A percentile compares a stretch with the other conserved stretches of the same genome.
Evolutionary conservation across 1,140 invertebrate genomes (phyloP).

Genomic region (Calosoma granatense): DNA sequence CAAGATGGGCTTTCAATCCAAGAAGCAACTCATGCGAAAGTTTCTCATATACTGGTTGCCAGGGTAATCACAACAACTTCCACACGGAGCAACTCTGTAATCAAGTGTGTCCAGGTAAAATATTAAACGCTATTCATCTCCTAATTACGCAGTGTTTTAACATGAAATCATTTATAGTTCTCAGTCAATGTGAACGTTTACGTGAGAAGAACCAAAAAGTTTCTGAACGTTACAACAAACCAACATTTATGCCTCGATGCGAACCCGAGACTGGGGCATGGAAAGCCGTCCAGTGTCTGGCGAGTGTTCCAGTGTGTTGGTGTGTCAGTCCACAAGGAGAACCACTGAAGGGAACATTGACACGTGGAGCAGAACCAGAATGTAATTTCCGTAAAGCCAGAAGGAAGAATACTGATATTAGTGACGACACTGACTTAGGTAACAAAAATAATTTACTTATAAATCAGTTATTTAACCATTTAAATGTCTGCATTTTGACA

Average conservation of each 20-base stretch:
- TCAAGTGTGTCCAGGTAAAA: constrained; percentile 60
- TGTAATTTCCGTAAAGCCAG: constrained; percentile 69
- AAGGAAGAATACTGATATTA: constrained; percentile 28
- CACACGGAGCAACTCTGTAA: constrained; percentile 72
- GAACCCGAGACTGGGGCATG: constrained; percentile 60
- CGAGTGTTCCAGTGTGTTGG: constrained; percentile 73
- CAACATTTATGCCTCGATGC: constrained; percentile 63
- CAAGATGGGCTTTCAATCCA: constrained; percentile 69
- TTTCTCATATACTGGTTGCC: constrained; percentile 59
- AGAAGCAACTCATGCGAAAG: constrained; percentile 63
- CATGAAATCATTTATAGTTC: constrained; percentile 35
- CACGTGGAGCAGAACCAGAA: constrained; percentile 54
- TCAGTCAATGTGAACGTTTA: constrained; percentile 69
- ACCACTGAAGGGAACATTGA: constrained; percentile 65
- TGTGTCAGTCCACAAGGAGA: constrained; percentile 72
- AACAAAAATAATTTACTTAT: constrained; percentile 10
- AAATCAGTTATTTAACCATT: no score
- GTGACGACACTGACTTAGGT: constrained; percentile 31
- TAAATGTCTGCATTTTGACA: no score
- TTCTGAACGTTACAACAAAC: constrained; percentile 55
- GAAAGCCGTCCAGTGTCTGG: constrained; percentile 71
- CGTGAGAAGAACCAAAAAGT: constrained; percentile 64
- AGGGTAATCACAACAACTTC: constrained; percentile 85
- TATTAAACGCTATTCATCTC: not conserved
- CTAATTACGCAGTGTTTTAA: constrained; percentile 11